Evolutionary conservation across 2,113 vertebrate species (phyloP).

Genomic region (Pelecanoides urinatrix): DNA sequence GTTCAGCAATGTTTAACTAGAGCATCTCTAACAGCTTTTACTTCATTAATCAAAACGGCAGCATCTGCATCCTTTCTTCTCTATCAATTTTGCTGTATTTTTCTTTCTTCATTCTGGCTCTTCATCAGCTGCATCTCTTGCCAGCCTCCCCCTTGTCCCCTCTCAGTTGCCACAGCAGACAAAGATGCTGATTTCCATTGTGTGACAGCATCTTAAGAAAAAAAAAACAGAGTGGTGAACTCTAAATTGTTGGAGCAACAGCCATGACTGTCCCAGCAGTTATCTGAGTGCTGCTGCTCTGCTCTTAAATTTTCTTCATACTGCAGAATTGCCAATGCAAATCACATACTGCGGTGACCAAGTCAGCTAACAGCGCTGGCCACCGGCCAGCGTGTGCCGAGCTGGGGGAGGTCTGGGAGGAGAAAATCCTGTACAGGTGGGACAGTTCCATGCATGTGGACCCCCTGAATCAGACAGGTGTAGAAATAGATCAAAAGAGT

Average conservation of each 20-base stretch:
- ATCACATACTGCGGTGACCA: neutral
- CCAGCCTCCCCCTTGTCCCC: neutral
- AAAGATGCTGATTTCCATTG: neutral
- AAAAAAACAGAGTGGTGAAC: neutral
- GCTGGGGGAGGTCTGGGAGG: neutral
- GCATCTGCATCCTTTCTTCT: constrained; percentile 2
- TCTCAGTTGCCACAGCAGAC: neutral
- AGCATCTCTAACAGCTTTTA: neutral
- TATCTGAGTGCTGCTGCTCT: neutral
- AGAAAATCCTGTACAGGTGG: neutral
- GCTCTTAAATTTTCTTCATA: neutral
- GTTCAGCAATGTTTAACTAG: neutral
- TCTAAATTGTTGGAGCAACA: neutral
- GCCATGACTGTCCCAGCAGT: neutral
- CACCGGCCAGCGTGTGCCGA: neutral
- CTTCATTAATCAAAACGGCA: constrained; percentile 16
- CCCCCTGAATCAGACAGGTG: neutral
- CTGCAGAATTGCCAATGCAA: neutral
- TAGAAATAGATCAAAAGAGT: neutral
- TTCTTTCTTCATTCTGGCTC: neutral
- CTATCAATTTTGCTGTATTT: neutral
- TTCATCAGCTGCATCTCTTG: constrained; percentile 3
- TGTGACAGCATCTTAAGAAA: neutral
- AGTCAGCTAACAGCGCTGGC: neutral
- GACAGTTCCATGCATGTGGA: neutral